Evolutionary conservation across 1,140 invertebrate genomes (phyloP), one percentile per base, ranked within the genome.

Genomic region (Bombus waltoni): DNA sequence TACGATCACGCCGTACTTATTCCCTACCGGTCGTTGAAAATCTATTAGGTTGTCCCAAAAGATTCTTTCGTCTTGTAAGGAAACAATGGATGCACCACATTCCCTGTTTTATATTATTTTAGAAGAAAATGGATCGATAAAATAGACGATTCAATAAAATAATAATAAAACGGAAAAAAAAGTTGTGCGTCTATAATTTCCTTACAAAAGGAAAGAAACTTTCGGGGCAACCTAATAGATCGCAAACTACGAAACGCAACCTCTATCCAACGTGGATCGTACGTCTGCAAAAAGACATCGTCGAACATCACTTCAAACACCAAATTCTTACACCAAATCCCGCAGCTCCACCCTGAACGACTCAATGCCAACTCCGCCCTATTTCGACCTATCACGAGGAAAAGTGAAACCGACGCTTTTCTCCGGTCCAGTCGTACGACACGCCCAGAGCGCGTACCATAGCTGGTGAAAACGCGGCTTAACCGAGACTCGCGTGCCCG

Each of bases 381-480:
- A 38, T 25, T 11, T 11, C 35, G 11, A 71, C 38, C 38, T 6
- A 40, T 40, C 68, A 10, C 11, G 4, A 15, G 11, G 35, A 38
- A 38, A 70, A 70, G 35, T 40, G 68, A 28, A 28, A 70, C 38
- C 68, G 25, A 70, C 28, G 35, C 25, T 70, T 70, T 70, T 70
- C 38, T 13, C 25, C 3, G 3, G 25, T 6, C 70, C 1, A 5
- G 28, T 53, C 22, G 47, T 22, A 53, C 47, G 13, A 71, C 70
- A 42, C 38, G 40, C 70, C 70, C 70, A 71, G 11, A 5, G 5
- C 38, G 38, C 0, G 35, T 40, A 11, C 3, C 22, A n/a, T 11
- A 28, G 22, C 38, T 8, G 42, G 44, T 74, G 73, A 53, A 47
- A 74, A 74, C 73, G 44, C 18, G 44, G 44, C 73, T 74, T 74